Conservation (phyloP, 2,888 invertebrate genomes). For the Conomelus anceps region DNA sequence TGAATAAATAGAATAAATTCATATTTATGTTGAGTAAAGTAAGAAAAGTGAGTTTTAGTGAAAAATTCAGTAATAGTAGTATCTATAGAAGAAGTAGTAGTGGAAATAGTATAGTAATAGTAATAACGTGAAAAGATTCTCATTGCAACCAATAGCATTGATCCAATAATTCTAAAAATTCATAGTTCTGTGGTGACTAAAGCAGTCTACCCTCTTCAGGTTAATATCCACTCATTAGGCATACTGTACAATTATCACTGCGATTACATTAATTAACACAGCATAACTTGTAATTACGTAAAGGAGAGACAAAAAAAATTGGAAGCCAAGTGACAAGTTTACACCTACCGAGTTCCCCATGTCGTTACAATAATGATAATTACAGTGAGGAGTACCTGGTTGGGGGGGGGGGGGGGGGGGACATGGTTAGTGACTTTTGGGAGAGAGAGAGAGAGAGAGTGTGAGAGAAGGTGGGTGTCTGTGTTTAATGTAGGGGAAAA, state of each 20-base stretch:
- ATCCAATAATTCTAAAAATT: neutral
- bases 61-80: too few species aligned
- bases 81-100: too few species aligned
- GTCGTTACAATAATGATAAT: neutral
- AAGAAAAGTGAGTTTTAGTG: too few species aligned
- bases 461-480: neutral
- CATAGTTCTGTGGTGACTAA: neutral
- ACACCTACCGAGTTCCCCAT: neutral
- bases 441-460: neutral
- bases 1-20: too few species aligned
- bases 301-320: neutral
- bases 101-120: too few species aligned
- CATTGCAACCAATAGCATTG: too few species aligned
- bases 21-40: too few species aligned
- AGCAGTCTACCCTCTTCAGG: neutral
- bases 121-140: too few species aligned
- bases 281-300: neutral
- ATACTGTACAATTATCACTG: neutral
- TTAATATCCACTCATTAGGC: neutral
- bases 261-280: neutral
- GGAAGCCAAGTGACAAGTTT: neutral
- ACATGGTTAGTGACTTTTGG: neutral
- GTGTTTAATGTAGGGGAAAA: neutral
- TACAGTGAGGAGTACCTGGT: slow-evolving; percentile 18
- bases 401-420: neutral